These are phyloP conservation scores for Platorchestia sp. DNA, from an alignment of 1,140 invertebrate genomes.

Conservation along the genomic window DNA sequence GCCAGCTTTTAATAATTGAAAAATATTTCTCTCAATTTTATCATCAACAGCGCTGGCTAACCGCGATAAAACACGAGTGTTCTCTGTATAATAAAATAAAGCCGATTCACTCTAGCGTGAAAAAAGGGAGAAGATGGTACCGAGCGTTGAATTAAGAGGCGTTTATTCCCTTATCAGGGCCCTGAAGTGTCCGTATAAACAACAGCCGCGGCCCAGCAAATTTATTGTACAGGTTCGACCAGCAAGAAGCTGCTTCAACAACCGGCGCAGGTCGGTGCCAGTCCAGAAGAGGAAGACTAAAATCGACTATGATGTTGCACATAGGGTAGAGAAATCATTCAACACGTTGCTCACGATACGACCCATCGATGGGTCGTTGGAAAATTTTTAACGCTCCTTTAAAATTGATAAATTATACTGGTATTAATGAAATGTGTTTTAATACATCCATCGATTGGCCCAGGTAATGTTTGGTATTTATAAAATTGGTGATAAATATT, in stretches of 20 bases:
- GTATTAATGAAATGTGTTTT: no score
- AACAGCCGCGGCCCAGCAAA: not conserved
- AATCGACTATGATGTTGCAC: not conserved
- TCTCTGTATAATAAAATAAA: not conserved
- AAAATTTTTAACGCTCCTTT: no score
- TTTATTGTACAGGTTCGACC: conserved; percentile 34
- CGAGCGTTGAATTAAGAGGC: conserved; percentile 37
- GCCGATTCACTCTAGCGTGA: not conserved
- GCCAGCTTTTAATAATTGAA: not conserved
- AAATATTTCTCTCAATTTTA: not conserved
- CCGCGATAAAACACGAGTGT: not conserved
- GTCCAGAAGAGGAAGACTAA: not conserved
- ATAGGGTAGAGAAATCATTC: not conserved
- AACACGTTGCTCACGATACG: no score
- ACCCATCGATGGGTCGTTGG: no score
- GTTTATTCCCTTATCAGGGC: conserved; percentile 37
- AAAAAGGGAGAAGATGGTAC: not conserved
- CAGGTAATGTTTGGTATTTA: no score
- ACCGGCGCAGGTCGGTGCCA: not conserved
- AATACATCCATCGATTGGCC: no score
- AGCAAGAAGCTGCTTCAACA: conserved; percentile 20
- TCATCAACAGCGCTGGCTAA: not conserved
- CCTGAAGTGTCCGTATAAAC: conserved; percentile 10
- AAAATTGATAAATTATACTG: no score
- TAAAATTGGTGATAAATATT: no score